phyloP scores from a whole-genome alignment of 2,888 invertebrate genomes.

The Amblyjoppa fuscipennis region DNA sequence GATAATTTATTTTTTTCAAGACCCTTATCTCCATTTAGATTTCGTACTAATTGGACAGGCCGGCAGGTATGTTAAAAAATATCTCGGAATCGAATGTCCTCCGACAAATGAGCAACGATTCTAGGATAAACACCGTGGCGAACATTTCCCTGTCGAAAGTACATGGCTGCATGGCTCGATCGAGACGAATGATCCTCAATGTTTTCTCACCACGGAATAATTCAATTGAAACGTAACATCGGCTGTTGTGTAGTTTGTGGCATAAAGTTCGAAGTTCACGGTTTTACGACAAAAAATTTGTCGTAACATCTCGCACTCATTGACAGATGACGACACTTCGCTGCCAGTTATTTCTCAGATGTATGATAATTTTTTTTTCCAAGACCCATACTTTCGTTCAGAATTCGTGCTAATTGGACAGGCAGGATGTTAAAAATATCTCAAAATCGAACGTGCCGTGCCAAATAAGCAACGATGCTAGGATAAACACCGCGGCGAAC shows the following conservation, averaged over 20 bases:
- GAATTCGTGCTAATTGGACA: not conserved
- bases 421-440: not conserved
- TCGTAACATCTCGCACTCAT: not conserved
- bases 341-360: not conserved
- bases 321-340: not conserved
- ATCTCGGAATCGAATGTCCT: not conserved
- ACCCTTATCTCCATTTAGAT: no score
- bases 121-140: not conserved
- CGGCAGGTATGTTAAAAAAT: no score
- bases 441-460: not conserved
- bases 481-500: conserved; percentile 20
- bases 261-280: conserved; percentile 37
- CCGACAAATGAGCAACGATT: not conserved
- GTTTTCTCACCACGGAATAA: conserved; percentile 40
- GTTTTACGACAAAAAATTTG: not conserved
- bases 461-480: not conserved
- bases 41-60: no score
- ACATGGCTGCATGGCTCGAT: conserved; percentile 5
- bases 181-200: conserved; percentile 34
- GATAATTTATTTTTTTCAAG: no score
- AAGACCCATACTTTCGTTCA: not conserved
- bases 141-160: conserved; percentile 34
- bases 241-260: conserved; percentile 35
- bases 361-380: not conserved
- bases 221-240: conserved; percentile 52